phyloP scores from a whole-genome alignment of 2,888 invertebrate genomes.

The Hydrotaea diabolus region DNA sequence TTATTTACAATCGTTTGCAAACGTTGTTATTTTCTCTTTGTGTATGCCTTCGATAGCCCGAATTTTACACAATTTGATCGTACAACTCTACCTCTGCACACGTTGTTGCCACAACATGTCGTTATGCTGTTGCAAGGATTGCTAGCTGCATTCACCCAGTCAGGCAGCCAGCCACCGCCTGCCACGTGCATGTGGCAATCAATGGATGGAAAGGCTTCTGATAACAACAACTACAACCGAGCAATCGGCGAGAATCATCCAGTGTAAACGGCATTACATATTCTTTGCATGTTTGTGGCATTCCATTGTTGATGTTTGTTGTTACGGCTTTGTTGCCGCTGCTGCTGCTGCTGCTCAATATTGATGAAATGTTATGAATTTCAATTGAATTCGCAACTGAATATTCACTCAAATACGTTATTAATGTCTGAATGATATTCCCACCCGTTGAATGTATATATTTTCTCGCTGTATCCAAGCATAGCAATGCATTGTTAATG shows the following conservation, averaged over 20 bases:
- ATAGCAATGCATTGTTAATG: background rate
- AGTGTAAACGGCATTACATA: slow-evolving; percentile 6
- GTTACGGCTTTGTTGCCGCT: background rate
- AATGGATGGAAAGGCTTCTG: background rate
- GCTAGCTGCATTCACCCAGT: too few species aligned
- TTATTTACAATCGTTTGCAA: background rate
- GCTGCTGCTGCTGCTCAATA: background rate
- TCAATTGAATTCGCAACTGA: slow-evolving; percentile 45
- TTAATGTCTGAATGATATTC: slow-evolving; percentile 19
- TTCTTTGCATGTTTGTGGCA: background rate
- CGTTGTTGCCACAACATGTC: too few species aligned
- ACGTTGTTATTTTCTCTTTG: too few species aligned
- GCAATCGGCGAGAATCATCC: background rate
- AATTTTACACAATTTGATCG: background rate
- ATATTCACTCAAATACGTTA: slow-evolving; percentile 28
- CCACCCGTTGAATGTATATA: too few species aligned
- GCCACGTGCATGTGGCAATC: background rate
- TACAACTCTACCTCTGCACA: too few species aligned
- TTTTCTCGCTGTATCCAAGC: background rate
- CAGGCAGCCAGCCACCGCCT: background rate
- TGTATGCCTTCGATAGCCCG: too few species aligned
- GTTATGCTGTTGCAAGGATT: too few species aligned
- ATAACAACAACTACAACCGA: background rate
- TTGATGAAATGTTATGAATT: slow-evolving; percentile 45
- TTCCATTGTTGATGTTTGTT: background rate